Percentiles rank a stretch among this genome's conserved stretches.
phyloP scores from a whole-genome alignment of 2,888 invertebrate species.

The Eurytoma californica region DNA sequence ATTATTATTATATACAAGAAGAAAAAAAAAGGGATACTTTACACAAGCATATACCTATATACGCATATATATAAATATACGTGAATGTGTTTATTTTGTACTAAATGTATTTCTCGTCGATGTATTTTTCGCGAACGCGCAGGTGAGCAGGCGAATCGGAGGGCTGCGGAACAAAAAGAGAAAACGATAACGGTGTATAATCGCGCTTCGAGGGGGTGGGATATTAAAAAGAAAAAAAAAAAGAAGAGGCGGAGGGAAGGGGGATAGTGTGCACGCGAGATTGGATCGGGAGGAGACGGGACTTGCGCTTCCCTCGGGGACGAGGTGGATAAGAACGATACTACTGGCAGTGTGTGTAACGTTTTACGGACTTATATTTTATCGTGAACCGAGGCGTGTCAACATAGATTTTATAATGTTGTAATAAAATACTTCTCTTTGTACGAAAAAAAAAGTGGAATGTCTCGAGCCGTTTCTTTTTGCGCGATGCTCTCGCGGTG shows the following conservation, averaged over 20 bases:
- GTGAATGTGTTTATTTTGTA: constrained; percentile 69
- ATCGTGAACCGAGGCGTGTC: constrained; percentile 62
- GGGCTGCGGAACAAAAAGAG: background rate
- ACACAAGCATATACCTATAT: constrained; percentile 46
- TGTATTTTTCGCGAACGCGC: constrained; percentile 64
- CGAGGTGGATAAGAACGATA: constrained; percentile 27
- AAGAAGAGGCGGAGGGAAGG: background rate
- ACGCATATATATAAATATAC: constrained; percentile 47
- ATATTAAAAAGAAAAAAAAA: background rate
- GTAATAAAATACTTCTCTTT: constrained; percentile 72
- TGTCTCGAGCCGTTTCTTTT: too few species aligned
- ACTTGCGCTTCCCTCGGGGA: constrained; percentile 17
- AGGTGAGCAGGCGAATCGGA: background rate
- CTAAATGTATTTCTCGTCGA: constrained; percentile 66
- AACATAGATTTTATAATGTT: constrained; percentile 74
- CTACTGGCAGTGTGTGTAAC: constrained; percentile 52
- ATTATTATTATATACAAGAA: constrained; percentile 44
- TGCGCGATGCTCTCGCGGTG: background rate
- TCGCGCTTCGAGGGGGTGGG: background rate
- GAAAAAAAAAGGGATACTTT: constrained; percentile 34
- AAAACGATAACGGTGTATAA: constrained; percentile 6
- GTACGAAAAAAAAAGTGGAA: constrained; percentile 40
- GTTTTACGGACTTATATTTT: constrained; percentile 62
- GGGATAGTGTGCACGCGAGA: too few species aligned
- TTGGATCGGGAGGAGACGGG: background rate